Evolutionary conservation across 2,797 vertebrate species (phyloP).

Genomic region (Rhinella marina): DNA sequence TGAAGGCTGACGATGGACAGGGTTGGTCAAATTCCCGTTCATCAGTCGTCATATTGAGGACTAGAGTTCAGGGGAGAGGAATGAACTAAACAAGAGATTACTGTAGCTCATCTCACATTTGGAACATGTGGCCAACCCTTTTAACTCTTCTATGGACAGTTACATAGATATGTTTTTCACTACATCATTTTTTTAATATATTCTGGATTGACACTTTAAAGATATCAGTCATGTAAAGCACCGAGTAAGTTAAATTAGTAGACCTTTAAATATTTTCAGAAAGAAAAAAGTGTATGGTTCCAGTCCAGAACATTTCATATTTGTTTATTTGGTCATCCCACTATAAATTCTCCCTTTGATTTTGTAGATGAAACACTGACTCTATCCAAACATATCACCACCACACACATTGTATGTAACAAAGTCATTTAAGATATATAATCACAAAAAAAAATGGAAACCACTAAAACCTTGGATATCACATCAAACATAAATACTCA

Average conservation of each 20-base stretch:
- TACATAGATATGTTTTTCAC: too few species aligned
- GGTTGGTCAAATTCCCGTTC: too few species aligned
- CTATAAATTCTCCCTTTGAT: slow-evolving; percentile 12
- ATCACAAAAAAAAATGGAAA: slow-evolving; percentile 29
- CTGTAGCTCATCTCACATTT: too few species aligned
- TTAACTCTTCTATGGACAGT: too few species aligned
- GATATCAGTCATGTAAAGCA: background rate
- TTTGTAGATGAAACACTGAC: slow-evolving; percentile 22
- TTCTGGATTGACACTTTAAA: background rate
- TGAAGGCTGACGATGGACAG: too few species aligned
- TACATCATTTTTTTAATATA: background rate
- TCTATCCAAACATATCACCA: slow-evolving; percentile 46
- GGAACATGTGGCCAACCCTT: too few species aligned
- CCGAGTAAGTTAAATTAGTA: too few species aligned
- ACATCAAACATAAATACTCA: slow-evolving; percentile 50
- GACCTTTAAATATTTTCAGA: background rate
- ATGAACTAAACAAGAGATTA: too few species aligned
- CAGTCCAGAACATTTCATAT: background rate
- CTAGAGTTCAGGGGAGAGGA: too few species aligned
- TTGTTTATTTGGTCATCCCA: slow-evolving; percentile 8
- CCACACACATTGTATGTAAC: slow-evolving; percentile 45
- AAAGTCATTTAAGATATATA: slow-evolving; percentile 53
- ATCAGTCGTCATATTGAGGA: too few species aligned
- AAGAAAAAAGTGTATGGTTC: background rate
- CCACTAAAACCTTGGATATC: slow-evolving; percentile 52